Evolutionary conservation across 2,888 invertebrate species (phyloP).

Genomic region (Habrosyne pyritoides): DNA sequence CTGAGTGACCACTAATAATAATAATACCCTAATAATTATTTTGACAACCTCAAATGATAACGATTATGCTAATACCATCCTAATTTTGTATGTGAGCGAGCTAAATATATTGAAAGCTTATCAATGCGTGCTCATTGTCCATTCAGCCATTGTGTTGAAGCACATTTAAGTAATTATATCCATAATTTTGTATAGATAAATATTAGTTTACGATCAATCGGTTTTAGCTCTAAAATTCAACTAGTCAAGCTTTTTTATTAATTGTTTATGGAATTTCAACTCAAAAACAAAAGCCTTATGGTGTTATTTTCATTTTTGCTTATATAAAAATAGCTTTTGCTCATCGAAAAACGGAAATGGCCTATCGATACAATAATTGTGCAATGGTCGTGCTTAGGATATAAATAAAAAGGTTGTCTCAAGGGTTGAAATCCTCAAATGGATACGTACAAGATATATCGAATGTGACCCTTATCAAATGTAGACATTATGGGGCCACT

Average conservation of each 20-base stretch:
- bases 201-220: neutral
- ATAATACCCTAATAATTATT: neutral
- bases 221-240: too few relatives aligned
- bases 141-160: neutral
- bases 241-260: too few relatives aligned
- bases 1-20: too few relatives aligned
- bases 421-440: constrained; percentile 38
- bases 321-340: too few relatives aligned
- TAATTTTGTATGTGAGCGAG: neutral
- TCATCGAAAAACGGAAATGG: neutral
- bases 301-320: too few relatives aligned
- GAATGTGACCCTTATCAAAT: constrained; percentile 68
- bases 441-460: constrained; percentile 47
- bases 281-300: too few relatives aligned
- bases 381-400: constrained; percentile 9
- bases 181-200: neutral
- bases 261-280: too few relatives aligned
- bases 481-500: constrained; percentile 59
- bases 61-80: neutral
- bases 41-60: neutral
- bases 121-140: neutral
- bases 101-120: neutral
- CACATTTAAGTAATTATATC: neutral
- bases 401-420: constrained; percentile 44
- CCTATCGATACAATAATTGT: constrained; percentile 3